A percentile compares a stretch with the other conserved stretches of the same genome.
phyloP scores from a whole-genome alignment of 1,140 invertebrate genomes.

The Ephestia elutella region DNA sequence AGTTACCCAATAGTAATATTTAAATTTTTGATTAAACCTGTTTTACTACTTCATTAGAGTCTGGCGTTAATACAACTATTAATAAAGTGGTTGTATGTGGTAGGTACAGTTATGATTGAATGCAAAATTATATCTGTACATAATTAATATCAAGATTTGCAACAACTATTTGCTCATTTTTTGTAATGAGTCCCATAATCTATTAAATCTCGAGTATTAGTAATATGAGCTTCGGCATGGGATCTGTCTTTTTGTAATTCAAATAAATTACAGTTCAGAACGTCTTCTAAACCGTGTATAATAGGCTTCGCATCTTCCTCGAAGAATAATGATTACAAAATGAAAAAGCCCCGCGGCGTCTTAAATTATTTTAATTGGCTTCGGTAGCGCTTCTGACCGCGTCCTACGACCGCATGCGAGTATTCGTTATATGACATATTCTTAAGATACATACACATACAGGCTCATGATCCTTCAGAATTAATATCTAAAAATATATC shows the following conservation, averaged over 20 bases:
- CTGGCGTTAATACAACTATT: neutral
- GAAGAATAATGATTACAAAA: conserved; percentile 69
- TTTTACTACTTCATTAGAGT: neutral
- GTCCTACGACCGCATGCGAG: conserved; percentile 30
- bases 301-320: conserved; percentile 61
- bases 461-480: neutral
- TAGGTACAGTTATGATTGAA: neutral
- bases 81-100: neutral
- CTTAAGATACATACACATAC: conserved; percentile 1
- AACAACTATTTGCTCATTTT: neutral
- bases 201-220: conserved; percentile 9
- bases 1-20: neutral
- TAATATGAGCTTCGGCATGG: conserved; percentile 20
- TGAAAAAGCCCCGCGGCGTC: conserved; percentile 67
- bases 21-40: neutral
- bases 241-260: conserved; percentile 32
- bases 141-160: neutral
- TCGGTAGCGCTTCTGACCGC: conserved; percentile 62
- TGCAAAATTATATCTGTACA: neutral
- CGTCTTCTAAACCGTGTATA: conserved; percentile 58
- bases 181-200: neutral
- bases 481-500: neutral
- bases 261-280: conserved; percentile 52
- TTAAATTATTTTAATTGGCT: conserved; percentile 76
- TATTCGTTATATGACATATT: conserved; percentile 23